Percentiles rank a stretch among this genome's conserved stretches.
Evolutionary conservation across 2,113 vertebrate genomes (phyloP).

Genomic region (Cettia cetti): DNA sequence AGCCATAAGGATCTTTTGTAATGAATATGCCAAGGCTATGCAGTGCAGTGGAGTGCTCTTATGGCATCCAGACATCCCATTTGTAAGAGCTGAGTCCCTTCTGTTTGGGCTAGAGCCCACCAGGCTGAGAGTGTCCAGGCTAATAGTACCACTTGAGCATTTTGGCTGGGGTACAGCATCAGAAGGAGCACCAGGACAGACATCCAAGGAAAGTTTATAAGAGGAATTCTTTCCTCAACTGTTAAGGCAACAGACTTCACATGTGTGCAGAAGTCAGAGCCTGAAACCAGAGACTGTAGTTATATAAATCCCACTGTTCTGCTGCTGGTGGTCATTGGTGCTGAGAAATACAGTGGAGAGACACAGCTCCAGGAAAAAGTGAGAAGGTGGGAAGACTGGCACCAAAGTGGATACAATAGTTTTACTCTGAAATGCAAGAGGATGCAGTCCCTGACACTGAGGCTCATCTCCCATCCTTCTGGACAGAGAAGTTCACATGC

Average conservation of each 20-base stretch:
- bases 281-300: not conserved
- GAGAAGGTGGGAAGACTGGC: not conserved
- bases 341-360: not conserved
- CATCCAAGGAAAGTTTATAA: not conserved
- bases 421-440: not conserved
- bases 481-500: not conserved
- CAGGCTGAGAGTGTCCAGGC: not conserved
- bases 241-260: not conserved
- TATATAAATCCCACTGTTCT: not conserved
- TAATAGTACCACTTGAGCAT: not conserved
- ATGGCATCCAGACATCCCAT: not conserved
- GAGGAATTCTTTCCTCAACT: not conserved
- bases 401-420: not conserved
- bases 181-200: not conserved
- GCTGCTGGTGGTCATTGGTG: not conserved
- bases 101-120: not conserved
- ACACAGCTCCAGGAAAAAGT: not conserved
- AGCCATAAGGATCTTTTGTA: not conserved
- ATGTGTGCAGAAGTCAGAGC: rapidly evolving
- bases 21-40: not conserved
- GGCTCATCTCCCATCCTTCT: not conserved
- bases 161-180: not conserved
- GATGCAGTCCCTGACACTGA: not conserved
- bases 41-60: not conserved
- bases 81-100: not conserved